These are phyloP conservation scores for Cenopis cana DNA, from an alignment of 2,888 invertebrate genomes.

Conservation along the genomic window DNA sequence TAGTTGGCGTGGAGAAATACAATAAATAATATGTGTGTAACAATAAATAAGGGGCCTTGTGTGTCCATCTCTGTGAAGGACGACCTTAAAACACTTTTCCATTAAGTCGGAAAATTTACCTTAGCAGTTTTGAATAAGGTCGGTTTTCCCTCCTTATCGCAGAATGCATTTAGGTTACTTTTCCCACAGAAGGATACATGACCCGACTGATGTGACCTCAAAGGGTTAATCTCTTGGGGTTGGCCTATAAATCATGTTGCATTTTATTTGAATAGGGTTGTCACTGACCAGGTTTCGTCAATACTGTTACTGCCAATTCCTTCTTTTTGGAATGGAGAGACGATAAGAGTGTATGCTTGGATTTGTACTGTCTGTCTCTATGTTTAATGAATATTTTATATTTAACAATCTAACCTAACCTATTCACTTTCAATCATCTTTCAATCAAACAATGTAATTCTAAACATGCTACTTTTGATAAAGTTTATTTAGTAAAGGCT, in stretches of 20 bases:
- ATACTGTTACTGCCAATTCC: too few relatives aligned
- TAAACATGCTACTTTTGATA: too few relatives aligned
- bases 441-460: too few relatives aligned
- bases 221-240: slow-evolving; percentile 76
- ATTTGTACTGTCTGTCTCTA: too few relatives aligned
- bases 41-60: slow-evolving; percentile 57
- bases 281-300: slow-evolving; percentile 29
- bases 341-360: too few relatives aligned
- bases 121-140: background rate
- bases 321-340: too few relatives aligned
- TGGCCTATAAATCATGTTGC: slow-evolving; percentile 81
- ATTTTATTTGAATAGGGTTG: slow-evolving; percentile 68
- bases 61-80: background rate
- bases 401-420: too few relatives aligned
- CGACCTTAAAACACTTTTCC: background rate
- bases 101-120: background rate
- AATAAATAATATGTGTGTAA: slow-evolving; percentile 70
- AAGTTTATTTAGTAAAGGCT: too few relatives aligned
- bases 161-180: background rate
- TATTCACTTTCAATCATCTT: too few relatives aligned
- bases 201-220: slow-evolving; percentile 51
- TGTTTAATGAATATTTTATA: too few relatives aligned
- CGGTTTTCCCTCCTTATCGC: background rate
- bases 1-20: slow-evolving; percentile 61
- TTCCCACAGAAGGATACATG: slow-evolving; percentile 46